These are phyloP conservation scores for Epinephelus awoara DNA, from an alignment of 2,797 vertebrate genomes.

Conservation along the genomic window DNA sequence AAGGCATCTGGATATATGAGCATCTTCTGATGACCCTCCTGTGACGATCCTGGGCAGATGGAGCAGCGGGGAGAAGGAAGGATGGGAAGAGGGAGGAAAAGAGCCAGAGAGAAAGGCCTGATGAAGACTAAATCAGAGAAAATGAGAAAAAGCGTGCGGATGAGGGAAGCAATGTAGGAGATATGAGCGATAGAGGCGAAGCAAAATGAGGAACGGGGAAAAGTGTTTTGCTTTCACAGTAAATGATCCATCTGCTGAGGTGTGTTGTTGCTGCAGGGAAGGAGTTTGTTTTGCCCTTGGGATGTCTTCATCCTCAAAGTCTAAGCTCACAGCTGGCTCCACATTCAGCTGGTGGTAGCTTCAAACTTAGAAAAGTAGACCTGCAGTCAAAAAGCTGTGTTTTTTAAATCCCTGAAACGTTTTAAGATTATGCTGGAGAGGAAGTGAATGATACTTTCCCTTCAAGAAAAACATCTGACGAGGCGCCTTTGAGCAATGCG, in stretches of 20 bases:
- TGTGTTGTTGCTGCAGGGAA: slow-evolving; percentile 58
- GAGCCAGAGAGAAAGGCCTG: slow-evolving; percentile 20
- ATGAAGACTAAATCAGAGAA: slow-evolving; percentile 41
- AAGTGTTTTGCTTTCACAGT: slow-evolving; percentile 50
- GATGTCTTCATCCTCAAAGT: slow-evolving; percentile 54
- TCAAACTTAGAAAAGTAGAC: slow-evolving; percentile 36
- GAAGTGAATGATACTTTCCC: slow-evolving; percentile 10
- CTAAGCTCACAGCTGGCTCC: slow-evolving; percentile 52
- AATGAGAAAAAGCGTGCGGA: slow-evolving; percentile 36
- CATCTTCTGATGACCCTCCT: slow-evolving; percentile 55
- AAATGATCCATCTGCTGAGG: slow-evolving; percentile 57
- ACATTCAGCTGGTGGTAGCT: slow-evolving; percentile 35
- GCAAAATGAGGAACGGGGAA: slow-evolving; percentile 35
- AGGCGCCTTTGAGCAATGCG: neutral
- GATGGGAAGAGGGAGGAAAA: slow-evolving; percentile 18
- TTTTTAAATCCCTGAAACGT: slow-evolving; percentile 20
- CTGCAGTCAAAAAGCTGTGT: slow-evolving; percentile 29
- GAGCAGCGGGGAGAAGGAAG: slow-evolving; percentile 37
- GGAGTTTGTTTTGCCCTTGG: slow-evolving; percentile 55
- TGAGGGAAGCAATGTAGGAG: slow-evolving; percentile 30
- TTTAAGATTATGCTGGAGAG: slow-evolving; percentile 19
- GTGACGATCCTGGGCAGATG: slow-evolving; percentile 62
- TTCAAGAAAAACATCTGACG: slow-evolving; percentile 25
- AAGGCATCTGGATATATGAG: slow-evolving; percentile 69
- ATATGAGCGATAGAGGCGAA: slow-evolving; percentile 30